Evolutionary conservation across 2,888 invertebrate species (phyloP).

Genomic region (Cheilosia grossa): DNA sequence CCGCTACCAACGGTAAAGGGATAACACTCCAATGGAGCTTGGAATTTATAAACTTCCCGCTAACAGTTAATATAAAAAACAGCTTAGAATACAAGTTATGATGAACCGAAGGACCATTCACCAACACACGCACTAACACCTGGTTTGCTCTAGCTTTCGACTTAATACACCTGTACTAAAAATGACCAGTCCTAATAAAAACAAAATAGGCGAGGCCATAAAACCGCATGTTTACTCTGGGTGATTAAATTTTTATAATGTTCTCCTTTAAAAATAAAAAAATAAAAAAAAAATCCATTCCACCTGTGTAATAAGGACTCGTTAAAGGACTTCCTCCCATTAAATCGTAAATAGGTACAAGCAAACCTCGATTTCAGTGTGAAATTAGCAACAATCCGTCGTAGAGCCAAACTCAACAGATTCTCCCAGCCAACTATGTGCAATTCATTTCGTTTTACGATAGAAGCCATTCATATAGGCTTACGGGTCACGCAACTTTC

Average conservation of each 20-base stretch:
- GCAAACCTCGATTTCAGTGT: conserved; percentile 60
- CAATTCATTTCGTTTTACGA: conserved; percentile 64
- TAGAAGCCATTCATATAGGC: conserved; percentile 61
- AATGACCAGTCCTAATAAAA: conserved; percentile 16
- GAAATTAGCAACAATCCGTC: conserved; percentile 71
- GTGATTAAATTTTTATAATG: conserved; percentile 52
- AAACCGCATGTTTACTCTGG: conserved; percentile 29
- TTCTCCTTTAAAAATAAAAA: not conserved
- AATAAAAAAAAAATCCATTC: conserved; percentile 10
- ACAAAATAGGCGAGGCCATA: conserved; percentile 15
- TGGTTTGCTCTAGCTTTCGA: not conserved
- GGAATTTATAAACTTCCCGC: not conserved
- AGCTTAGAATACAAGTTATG: not conserved
- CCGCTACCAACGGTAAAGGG: no score
- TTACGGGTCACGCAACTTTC: conserved; percentile 72
- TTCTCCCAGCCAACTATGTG: conserved; percentile 50
- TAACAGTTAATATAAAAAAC: not conserved
- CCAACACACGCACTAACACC: not conserved
- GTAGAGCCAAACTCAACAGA: conserved; percentile 68
- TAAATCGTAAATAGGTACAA: conserved; percentile 30
- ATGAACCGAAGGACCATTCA: not conserved
- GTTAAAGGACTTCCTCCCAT: conserved; percentile 72
- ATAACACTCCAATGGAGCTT: no score
- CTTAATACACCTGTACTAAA: not conserved
- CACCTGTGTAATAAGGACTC: conserved; percentile 51